A percentile compares a stretch with the other conserved stretches of the same genome.
Evolutionary conservation across 2,113 vertebrate species (phyloP).

Genomic region (Phalacrocorax brasilianus): DNA sequence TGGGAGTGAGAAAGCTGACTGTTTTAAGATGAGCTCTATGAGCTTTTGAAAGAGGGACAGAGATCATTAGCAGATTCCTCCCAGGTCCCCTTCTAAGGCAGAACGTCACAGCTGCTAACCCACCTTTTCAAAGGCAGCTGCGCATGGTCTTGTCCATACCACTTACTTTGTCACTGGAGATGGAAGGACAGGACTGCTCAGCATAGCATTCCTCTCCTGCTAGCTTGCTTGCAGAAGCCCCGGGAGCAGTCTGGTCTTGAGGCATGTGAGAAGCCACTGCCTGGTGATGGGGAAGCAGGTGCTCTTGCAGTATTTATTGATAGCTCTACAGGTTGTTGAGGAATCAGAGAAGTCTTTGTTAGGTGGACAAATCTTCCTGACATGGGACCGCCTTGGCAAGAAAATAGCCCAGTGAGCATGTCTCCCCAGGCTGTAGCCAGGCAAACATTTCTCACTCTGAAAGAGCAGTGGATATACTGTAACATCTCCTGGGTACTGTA

Average conservation of each 20-base stretch:
- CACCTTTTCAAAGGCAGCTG: neutral
- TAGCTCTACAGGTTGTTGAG: neutral
- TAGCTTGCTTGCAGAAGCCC: neutral
- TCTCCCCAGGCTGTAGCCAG: neutral
- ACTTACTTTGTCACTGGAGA: neutral
- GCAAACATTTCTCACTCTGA: neutral
- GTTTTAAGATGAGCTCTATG: neutral
- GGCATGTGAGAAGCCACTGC: neutral
- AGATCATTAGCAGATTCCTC: neutral
- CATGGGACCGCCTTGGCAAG: neutral
- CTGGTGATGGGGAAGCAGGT: rapidly evolving
- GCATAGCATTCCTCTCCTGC: rapidly evolving
- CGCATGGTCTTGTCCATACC: neutral
- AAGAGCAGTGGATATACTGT: neutral
- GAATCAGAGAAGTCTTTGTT: neutral
- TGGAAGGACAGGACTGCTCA: neutral
- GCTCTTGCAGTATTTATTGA: neutral
- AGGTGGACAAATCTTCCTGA: neutral
- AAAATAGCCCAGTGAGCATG: neutral
- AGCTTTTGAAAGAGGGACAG: neutral
- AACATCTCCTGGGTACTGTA: neutral
- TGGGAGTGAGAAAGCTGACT: neutral
- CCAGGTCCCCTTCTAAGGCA: neutral
- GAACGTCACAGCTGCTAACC: neutral
- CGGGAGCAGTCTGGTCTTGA: rapidly evolving